Evolutionary conservation across 2,888 invertebrate genomes (phyloP).

Genomic region (Sturmia bella): DNA sequence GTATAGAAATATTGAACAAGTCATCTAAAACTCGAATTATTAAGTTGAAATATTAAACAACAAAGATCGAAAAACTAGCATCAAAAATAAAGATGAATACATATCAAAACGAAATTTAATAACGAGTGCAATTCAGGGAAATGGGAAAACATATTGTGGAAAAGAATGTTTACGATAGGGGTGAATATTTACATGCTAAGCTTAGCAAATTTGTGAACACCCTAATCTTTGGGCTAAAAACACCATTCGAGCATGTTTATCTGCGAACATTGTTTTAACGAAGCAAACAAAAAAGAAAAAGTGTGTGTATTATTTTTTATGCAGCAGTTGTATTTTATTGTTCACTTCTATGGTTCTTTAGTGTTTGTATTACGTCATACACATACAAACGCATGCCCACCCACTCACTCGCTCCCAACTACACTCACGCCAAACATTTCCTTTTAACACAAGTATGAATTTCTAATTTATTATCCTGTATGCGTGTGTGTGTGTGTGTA

Average conservation of each 20-base stretch:
- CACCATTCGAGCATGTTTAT: conserved; percentile 17
- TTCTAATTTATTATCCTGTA: conserved; percentile 56
- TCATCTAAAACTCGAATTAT: too few species aligned
- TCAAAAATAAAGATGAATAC: too few species aligned
- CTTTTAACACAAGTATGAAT: conserved; percentile 24
- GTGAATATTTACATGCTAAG: too few species aligned
- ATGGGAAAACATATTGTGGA: too few species aligned
- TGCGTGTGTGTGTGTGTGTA: conserved; percentile 2
- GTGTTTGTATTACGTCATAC: conserved; percentile 1
- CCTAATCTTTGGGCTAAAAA: too few species aligned
- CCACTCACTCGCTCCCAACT: neutral
- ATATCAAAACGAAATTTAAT: too few species aligned
- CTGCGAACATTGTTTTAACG: conserved; percentile 22
- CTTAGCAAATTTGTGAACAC: too few species aligned
- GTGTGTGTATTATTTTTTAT: neutral
- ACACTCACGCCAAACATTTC: neutral
- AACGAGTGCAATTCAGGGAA: too few species aligned
- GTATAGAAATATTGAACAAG: too few species aligned
- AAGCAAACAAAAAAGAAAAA: conserved; percentile 1
- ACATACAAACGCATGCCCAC: neutral
- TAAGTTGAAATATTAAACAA: too few species aligned
- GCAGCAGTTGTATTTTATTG: conserved; percentile 54
- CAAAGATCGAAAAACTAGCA: too few species aligned
- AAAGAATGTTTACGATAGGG: too few species aligned
- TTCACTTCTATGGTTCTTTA: conserved; percentile 24